Base-by-base conservation (phyloP, 1,140 invertebrate genomes). In the Neelides sp. region DNA sequence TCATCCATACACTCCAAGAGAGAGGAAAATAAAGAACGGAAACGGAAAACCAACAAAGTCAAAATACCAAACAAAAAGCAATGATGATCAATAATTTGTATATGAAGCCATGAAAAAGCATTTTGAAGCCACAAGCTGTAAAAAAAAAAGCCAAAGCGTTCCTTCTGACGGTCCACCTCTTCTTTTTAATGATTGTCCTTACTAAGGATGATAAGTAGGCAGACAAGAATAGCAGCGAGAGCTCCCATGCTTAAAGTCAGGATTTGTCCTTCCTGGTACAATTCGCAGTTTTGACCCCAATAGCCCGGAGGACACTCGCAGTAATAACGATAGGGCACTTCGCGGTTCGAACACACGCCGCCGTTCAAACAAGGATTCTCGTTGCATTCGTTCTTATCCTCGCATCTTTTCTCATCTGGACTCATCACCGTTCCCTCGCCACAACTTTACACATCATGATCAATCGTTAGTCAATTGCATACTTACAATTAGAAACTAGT, bases 191-290 rank as follows among this genome's bases (percentile, higher is more conserved):
- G n/a, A n/a, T n/a, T n/a, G n/a, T n/a, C 67, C 82, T 85, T 78
- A 94, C 89, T 86, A 66, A 93, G 78, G 68, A 94, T 92, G 66
- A 91, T 87, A 64, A 93, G 77, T 54, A 93, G 80, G 71, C 88
- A 93, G 67, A 93, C 85, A 65, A 93, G 75, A 65, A 94, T 93
- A 55, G 88, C 86, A 37, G 88, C 88, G 54, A 93, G 70, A 39
- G 89, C 90, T 48, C 88, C 88, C 84, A 91, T 89, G 69, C 86
- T 88, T 47, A 93, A 77, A 66, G 89, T 87, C 50, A 94, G 74
- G 40, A 86, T 90, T 69, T 88, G 86, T 54, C 87, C 88, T 67
- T 93, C 85, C 65, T 91, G 85, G 32, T 89, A 79, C 43, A 90
- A 75, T 66, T 94, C 87, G 71, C 93, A 97, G 68, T 92, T 85